Base-by-base conservation (phyloP, 2,797 vertebrate species). In the Hafferia zeledoni region DNA sequence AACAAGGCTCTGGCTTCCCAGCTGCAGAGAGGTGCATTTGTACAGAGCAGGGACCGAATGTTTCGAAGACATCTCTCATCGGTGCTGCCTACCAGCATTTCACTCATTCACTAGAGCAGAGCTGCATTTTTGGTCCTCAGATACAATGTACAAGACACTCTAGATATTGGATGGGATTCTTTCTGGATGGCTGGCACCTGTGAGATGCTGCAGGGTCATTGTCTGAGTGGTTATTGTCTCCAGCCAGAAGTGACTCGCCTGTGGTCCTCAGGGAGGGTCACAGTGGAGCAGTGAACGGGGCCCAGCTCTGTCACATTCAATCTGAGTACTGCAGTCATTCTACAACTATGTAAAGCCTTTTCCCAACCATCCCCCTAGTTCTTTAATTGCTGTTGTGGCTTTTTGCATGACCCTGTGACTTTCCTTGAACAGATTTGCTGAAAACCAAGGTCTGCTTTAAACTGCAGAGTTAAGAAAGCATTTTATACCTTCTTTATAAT, bases 21-120 rank as follows among this genome's bases (percentile, higher is more conserved):
- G 65, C 56, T 76, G 46, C 64, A 77, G 60, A 23, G 43, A 68
- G 53, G 53, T 30, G 53, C 1, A 3, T 56, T 24, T 9, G 3
- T 23, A 19, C 30, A 44, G 71, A 65, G 56, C 57, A 33, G 13
- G 14, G 47, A 18, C 68, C 86, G 47, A 35, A 46, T 3, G 0
- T 60, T 30, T n/a, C 63, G 18, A n/a, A 20, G 47, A 14, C 7
- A 24, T 12, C 19, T 53, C 72, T 52, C 68, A 14, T 31, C 23
- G 28, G 37, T 19, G 46, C 52, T 70, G 72, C 56, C 69, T 14
- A 37, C 43, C 35, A 67, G 55, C 60, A 49, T 20, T 30, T 56
- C 17, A 3, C 37, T 76, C 47, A 3, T n/a, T 63, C 2, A 0
- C 47, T 17, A 35, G 55, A 64, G 60, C 1, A 0, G 0, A 1